A percentile compares a stretch with the other conserved stretches of the same genome.
Evolutionary conservation across 2,888 invertebrate genomes (phyloP).

Genomic region (Caenorhabditis imperialis): DNA sequence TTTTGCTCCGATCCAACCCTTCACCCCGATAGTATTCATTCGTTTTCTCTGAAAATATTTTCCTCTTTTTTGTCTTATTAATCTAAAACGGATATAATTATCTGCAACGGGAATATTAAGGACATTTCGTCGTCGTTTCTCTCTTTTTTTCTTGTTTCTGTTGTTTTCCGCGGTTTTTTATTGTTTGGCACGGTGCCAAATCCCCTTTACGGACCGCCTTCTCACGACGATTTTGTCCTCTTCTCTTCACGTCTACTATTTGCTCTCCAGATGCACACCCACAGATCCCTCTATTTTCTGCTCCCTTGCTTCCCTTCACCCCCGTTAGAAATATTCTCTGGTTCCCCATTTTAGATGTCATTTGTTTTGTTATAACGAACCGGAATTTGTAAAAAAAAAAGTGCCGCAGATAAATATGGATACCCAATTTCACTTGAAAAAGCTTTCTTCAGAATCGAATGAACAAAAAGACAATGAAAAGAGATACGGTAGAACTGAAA

Average conservation of each 20-base stretch:
- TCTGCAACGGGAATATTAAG: slow-evolving; percentile 25
- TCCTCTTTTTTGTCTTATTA: slow-evolving; percentile 13
- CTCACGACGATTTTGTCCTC: not conserved
- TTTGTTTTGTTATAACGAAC: not conserved
- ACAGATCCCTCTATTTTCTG: not conserved
- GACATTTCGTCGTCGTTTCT: slow-evolving; percentile 4
- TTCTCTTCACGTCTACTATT: not conserved
- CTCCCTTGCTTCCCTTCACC: not conserved
- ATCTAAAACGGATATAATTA: slow-evolving; percentile 26
- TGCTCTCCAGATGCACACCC: not conserved
- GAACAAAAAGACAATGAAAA: too few species aligned
- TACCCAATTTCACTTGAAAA: slow-evolving; percentile 51
- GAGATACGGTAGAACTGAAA: too few species aligned
- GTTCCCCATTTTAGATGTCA: not conserved
- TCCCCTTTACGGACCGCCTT: not conserved
- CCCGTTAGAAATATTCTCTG: not conserved
- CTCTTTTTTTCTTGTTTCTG: not conserved
- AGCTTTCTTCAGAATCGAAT: too few species aligned
- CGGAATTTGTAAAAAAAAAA: not conserved
- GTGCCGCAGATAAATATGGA: slow-evolving; percentile 13
- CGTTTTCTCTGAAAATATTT: slow-evolving; percentile 8
- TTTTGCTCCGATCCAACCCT: not conserved
- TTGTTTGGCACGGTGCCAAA: slow-evolving; percentile 13
- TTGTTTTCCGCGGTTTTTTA: slow-evolving; percentile 4
- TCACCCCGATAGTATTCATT: not conserved